Base-by-base conservation (phyloP, 2,888 invertebrate genomes). In the Diarsia rubi region DNA sequence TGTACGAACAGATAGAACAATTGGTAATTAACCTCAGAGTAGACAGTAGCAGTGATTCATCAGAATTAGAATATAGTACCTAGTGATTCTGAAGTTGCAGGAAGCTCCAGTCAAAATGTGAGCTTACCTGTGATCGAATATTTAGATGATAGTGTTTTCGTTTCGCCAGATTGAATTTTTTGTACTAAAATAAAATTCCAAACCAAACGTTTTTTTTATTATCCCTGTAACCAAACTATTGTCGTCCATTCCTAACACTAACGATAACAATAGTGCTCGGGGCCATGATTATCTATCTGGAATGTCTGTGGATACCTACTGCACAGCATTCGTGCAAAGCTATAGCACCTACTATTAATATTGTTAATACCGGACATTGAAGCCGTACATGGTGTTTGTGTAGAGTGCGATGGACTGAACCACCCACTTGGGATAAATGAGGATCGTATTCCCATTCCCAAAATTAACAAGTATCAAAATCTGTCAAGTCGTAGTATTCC, bases 151-250 rank as follows among this genome's bases (percentile, higher is more conserved):
- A 62, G 42, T 62, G 42, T 62, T 60, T 60, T 37, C 21, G 37
- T 37, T 37, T 60, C 60, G 60, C 37, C 60, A 4, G 60, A 60
- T 60, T 60, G 37, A 60, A 21, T 37, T 24, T 63, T 63, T 24
- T n/a, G n/a, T n/a, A n/a, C n/a, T n/a, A n/a, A n/a, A n/a, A n/a
- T n/a, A n/a, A n/a, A n/a, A n/a, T n/a, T n/a, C n/a, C n/a, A n/a
- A n/a, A n/a, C n/a, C n/a, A n/a, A n/a, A n/a, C n/a, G n/a, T n/a
- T n/a, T n/a, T n/a, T n/a, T n/a, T n/a, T n/a, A n/a, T n/a, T n/a
- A 63, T 63, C 63, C 63, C 44, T 63, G 45, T 24, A 63, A 45
- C 44, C 45, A 24, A 44, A 64, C 64, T 45, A 64, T 64, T 27
- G 4, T 9, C 16, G 24, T 64, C 64, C 19, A 64, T n/a, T 45